Conservation (phyloP, 2,797 vertebrate species). For the Notoglanidium macrostoma region DNA sequence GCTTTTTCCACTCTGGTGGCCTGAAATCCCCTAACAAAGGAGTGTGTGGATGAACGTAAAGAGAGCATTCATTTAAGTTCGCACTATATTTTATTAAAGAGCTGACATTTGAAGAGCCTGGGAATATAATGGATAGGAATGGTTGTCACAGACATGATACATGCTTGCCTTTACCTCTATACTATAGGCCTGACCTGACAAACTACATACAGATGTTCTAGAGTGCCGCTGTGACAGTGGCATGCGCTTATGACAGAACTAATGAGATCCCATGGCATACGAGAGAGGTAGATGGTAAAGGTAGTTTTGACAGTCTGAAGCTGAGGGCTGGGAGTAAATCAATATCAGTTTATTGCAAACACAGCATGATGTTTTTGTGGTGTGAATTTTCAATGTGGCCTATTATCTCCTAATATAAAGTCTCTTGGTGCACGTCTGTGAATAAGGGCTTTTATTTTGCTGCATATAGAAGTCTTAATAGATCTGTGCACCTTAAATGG, state of each 20-base stretch:
- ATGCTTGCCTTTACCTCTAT: neutral
- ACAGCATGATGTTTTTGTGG: conserved; percentile 2
- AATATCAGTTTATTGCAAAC: conserved; percentile 19
- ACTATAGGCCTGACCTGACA: conserved; percentile 43
- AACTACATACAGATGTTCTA: conserved; percentile 35
- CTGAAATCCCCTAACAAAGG: conserved; percentile 55
- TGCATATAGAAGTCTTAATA: neutral
- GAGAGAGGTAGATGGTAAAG: conserved; percentile 21
- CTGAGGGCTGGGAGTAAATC: conserved; percentile 5
- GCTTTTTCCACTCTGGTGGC: neutral
- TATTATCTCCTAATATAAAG: neutral
- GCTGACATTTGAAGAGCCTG: conserved; percentile 56
- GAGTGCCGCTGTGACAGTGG: conserved; percentile 21
- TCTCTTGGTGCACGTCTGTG: neutral
- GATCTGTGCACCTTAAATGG: neutral
- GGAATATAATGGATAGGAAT: conserved; percentile 57
- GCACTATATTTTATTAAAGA: conserved; percentile 69
- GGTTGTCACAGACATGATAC: conserved; percentile 21
- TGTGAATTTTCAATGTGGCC: conserved; percentile 1
- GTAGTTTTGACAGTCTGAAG: conserved; percentile 35
- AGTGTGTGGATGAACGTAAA: conserved; percentile 17
- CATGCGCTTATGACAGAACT: conserved; percentile 42
- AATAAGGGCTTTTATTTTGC: conserved; percentile 36
- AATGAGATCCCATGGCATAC: conserved; percentile 39
- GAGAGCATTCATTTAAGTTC: conserved; percentile 64